phyloP scores from a whole-genome alignment of 1,140 invertebrate species.

The Eumaeus atala region DNA sequence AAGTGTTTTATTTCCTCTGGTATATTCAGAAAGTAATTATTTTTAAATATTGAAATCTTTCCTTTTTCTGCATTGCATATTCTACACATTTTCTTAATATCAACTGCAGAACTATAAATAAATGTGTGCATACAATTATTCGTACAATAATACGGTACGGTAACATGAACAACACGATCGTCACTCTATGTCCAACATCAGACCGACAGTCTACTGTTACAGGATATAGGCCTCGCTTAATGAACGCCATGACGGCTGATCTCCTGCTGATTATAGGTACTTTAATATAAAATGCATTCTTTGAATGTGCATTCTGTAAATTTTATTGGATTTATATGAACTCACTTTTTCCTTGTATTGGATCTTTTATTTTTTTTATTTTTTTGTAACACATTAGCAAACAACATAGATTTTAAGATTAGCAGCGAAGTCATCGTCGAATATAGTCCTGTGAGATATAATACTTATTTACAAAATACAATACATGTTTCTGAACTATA shows the following conservation, averaged over 20 bases:
- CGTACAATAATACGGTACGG: neutral
- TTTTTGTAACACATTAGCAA: slow-evolving; percentile 45
- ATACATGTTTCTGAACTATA: neutral
- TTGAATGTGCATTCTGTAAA: no score
- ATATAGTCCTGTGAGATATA: neutral
- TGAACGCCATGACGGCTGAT: no score
- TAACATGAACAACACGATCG: neutral
- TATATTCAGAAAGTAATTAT: slow-evolving; percentile 41
- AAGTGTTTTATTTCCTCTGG: slow-evolving; percentile 52
- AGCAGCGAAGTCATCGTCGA: slow-evolving; percentile 49
- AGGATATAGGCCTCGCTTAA: no score
- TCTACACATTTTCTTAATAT: slow-evolving; percentile 36
- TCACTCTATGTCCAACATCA: neutral
- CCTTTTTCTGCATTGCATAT: slow-evolving; percentile 48
- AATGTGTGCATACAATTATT: neutral
- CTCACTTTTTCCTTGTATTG: slow-evolving; percentile 42
- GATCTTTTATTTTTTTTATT: slow-evolving; percentile 45
- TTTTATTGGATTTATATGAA: slow-evolving; percentile 16
- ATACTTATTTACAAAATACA: neutral
- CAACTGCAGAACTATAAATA: neutral
- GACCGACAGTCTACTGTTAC: no score
- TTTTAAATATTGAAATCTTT: slow-evolving; percentile 53
- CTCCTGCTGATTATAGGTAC: no score
- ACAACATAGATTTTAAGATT: slow-evolving; percentile 54
- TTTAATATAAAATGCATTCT: no score